phyloP scores from a whole-genome alignment of 2,888 invertebrate species.

The Cerastoderma edule region DNA sequence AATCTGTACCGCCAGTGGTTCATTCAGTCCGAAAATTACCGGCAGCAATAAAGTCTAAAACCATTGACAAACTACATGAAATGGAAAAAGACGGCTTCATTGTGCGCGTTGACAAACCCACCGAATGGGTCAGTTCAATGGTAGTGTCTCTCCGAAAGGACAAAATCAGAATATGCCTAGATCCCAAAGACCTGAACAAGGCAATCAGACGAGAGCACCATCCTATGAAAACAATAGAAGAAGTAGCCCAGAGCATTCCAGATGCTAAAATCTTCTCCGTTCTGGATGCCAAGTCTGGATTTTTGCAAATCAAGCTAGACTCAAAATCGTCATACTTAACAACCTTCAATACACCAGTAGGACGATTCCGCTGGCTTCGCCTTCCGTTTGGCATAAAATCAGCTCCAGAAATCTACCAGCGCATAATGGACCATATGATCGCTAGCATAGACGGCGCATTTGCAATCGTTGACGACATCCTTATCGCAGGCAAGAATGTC shows the following conservation, averaged over 20 bases:
- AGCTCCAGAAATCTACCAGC: too few relatives aligned
- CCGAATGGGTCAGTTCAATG: too few relatives aligned
- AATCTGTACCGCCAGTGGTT: too few relatives aligned
- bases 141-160: conserved; percentile 51
- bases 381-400: too few relatives aligned
- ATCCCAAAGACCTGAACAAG: conserved; percentile 58
- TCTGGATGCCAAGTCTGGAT: conserved; percentile 62
- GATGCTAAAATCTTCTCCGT: conserved; percentile 57
- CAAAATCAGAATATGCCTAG: conserved; percentile 60
- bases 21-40: too few relatives aligned
- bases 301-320: conserved; percentile 61
- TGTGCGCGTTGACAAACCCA: too few relatives aligned
- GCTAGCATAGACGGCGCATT: too few relatives aligned
- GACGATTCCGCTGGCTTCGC: conserved; percentile 59
- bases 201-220: conserved; percentile 53
- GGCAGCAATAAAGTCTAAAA: too few relatives aligned
- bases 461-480: too few relatives aligned
- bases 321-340: conserved; percentile 58
- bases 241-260: conserved; percentile 52
- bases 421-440: too few relatives aligned
- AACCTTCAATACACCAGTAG: conserved; percentile 64
- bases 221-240: conserved; percentile 59
- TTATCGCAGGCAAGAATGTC: too few relatives aligned
- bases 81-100: conserved; percentile 64
- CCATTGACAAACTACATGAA: conserved; percentile 56